Base-by-base conservation (phyloP, 2,797 vertebrate species). In the Xyrichtys novacula region DNA sequence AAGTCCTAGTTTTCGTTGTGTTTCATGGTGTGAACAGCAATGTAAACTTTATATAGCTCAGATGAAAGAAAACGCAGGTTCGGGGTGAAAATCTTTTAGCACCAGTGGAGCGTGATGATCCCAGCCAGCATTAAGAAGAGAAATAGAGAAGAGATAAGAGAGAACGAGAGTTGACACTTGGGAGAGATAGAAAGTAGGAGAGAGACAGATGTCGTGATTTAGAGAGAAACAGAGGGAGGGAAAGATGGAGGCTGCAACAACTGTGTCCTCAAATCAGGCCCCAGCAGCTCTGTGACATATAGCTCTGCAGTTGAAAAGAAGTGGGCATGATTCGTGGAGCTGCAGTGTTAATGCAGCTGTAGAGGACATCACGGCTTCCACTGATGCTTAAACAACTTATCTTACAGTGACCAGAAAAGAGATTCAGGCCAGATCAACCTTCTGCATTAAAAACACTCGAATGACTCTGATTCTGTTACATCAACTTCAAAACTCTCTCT, bases 251-350 rank as follows among this genome's bases (percentile, higher is more conserved):
- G 36, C 42, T 29, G 22, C n/a, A 46, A 52, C 58, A 47, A 62
- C 47, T 29, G 46, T 40, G 52, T 43, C 55, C 59, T 22, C 20
- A 20, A 49, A 49, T 39, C 69, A 55, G 56, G 48, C 20, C 32
- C 40, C 23, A 62, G 53, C 54, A 60, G 32, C 54, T 69, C 29
- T n/a, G 56, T 58, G 74, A 81, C 59, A 19, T 69, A 71, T 53
- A 17, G 28, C 62, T 65, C 49, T 50, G 48, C 52, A 42, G 22
- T 42, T 23, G 16, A 46, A 65, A 65, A 60, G 46, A 58, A 48
- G 44, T 25, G 46, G 22, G 31, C 12, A 0, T 9, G 52, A 16
- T 31, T 17, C 48, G 16, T 15, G 14, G 44, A 23, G 20, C 17
- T 31, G 12, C 6, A 28, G 56, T 16, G 47, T 26, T 57, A 34